These are phyloP conservation scores for Chymomyza caudatula DNA, from an alignment of 2,888 invertebrate genomes.

Conservation along the genomic window DNA sequence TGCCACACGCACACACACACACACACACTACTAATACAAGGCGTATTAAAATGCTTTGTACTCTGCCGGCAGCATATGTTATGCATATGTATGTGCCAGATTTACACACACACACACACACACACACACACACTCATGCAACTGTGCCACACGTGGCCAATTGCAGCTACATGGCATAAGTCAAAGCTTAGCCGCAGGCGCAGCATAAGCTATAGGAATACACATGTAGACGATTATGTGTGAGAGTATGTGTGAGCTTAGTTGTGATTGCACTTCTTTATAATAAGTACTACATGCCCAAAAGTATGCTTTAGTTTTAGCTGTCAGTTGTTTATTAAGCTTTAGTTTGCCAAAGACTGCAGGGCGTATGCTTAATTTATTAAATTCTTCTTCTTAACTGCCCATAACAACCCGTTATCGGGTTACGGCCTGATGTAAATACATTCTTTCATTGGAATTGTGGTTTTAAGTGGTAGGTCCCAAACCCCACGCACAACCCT, in stretches of 20 bases:
- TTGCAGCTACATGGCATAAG: conserved; percentile 37
- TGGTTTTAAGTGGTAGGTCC: too few species aligned
- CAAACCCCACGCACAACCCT: too few species aligned
- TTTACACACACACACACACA: conserved; percentile 3
- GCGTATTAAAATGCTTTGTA: neutral
- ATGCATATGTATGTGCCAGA: neutral
- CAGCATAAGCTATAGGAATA: conserved; percentile 49
- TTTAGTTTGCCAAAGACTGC: neutral
- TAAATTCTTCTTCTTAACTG: too few species aligned
- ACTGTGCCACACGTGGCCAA: conserved; percentile 16
- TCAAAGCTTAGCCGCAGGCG: conserved; percentile 54
- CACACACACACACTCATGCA: neutral
- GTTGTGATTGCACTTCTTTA: conserved; percentile 14
- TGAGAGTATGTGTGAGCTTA: conserved; percentile 9
- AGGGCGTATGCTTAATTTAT: conserved; percentile 9
- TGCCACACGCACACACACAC: too few species aligned
- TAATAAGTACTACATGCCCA: conserved; percentile 39
- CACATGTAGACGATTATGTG: conserved; percentile 45
- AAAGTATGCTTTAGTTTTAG: conserved; percentile 19
- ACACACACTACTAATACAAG: neutral
- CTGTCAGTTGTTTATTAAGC: conserved; percentile 16
- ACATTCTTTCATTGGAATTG: too few species aligned
- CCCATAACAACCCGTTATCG: too few species aligned
- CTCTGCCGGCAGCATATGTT: neutral
- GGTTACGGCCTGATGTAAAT: too few species aligned